A percentile compares a stretch with the other conserved stretches of the same genome.
Conservation (phyloP, 2,888 invertebrate species). For the Chrysomela aeneicollis region DNA sequence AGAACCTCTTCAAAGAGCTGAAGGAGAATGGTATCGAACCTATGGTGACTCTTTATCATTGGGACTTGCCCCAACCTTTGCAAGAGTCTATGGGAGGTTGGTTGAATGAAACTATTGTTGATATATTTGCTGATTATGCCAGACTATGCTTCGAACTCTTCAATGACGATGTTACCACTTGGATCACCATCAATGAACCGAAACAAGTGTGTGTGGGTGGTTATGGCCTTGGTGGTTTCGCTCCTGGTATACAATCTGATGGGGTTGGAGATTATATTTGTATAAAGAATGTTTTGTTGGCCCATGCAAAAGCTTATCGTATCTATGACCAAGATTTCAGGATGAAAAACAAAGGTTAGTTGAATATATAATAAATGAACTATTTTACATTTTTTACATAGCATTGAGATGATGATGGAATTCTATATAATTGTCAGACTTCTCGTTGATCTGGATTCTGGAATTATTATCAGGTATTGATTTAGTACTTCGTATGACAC, state of each 20-base stretch:
- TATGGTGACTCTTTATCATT: slow-evolving; percentile 34
- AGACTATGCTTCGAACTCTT: slow-evolving; percentile 54
- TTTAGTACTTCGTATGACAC: too few species aligned
- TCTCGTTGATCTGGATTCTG: too few species aligned
- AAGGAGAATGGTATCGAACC: slow-evolving; percentile 23
- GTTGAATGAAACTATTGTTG: slow-evolving; percentile 67
- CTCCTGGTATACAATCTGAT: slow-evolving; percentile 52
- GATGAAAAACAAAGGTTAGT: slow-evolving; percentile 34
- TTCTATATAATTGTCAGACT: too few species aligned
- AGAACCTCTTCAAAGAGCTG: slow-evolving; percentile 28
- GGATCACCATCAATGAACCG: slow-evolving; percentile 68
- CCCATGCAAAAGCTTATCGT: slow-evolving; percentile 71
- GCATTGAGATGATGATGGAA: too few species aligned
- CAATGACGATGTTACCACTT: slow-evolving; percentile 63
- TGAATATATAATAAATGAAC: too few species aligned
- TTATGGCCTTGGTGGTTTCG: slow-evolving; percentile 49
- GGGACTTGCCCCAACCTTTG: slow-evolving; percentile 35
- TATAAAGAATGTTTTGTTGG: slow-evolving; percentile 68
- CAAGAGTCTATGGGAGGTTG: slow-evolving; percentile 67
- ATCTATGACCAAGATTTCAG: slow-evolving; percentile 68
- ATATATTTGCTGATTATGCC: slow-evolving; percentile 72
- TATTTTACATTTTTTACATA: too few species aligned
- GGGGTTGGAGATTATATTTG: slow-evolving; percentile 70
- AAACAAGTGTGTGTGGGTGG: slow-evolving; percentile 49
- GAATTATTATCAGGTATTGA: too few species aligned